Base-by-base conservation (phyloP, 64 coral and sea anemone species). In the Actinia equina region DNA sequence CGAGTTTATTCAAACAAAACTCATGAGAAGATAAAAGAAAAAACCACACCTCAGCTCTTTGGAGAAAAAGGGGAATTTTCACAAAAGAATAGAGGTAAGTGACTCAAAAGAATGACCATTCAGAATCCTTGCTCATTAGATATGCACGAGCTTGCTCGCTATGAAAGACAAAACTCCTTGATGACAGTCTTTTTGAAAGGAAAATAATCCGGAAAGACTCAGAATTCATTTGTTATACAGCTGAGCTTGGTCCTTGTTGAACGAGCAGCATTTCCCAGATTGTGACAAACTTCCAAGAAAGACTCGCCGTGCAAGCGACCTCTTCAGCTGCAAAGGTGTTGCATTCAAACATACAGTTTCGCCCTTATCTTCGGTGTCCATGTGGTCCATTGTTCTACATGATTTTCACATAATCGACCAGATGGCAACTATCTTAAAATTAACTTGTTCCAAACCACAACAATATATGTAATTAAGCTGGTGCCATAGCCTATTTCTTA, bases 321-420 rank as follows among this genome's bases (percentile, higher is more conserved):
- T 30, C 83, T 61, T 92, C 90, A 92, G 43, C 85, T 92, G 90
- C 9, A 92, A 91, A 92, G 90, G 90, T 92, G 90, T 87, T 79
- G 79, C 62, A 87, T 87, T 87, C n/a, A 87, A 44, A 61, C 55
- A 82, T 83, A 46, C 8, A 82, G 54, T 87, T 92, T 87, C 52
- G 80, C 76, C 85, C 90, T 92, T 92, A 92, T 92, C 90, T 92
- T 83, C 60, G 26, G 60, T 44, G n/a, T 87, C 77, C 90, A 92
- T 92, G 90, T 92, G 90, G 84, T 84, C 90, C 90, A 92, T 92
- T 92, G 90, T 92, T 92, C 77, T 53, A 41, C 79, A 60, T 87
- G 82, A 85, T 92, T 92, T 92, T 87, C 90, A 92, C 90, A 92
- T 92, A 92, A 92, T 92, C 90, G 90, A 63, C 90, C 90, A 92